Evolutionary conservation across 2,113 vertebrate species (phyloP).

Genomic region (Lates calcarifer): DNA sequence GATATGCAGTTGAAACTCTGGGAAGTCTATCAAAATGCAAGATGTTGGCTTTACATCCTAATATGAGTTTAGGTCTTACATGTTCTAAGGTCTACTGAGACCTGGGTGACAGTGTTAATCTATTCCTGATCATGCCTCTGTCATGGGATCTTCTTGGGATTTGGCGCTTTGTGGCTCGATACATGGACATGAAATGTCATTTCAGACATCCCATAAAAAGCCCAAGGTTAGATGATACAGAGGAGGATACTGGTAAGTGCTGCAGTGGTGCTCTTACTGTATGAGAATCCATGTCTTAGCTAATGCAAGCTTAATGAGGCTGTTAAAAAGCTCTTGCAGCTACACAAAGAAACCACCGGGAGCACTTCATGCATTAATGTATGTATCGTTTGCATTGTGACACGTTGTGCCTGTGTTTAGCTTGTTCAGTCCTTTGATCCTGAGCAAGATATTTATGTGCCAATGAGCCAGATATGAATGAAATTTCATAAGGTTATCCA

Average conservation of each 20-base stretch:
- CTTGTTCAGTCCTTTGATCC: background rate
- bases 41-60: conserved; percentile 55
- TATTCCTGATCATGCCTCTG: conserved; percentile 61
- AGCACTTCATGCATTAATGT: conserved; percentile 19
- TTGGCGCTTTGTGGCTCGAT: conserved; percentile 43
- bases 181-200: conserved; percentile 54
- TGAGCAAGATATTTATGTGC: background rate
- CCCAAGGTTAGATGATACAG: conserved; percentile 34
- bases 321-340: conserved; percentile 4
- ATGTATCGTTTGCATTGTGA: conserved; percentile 23
- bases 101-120: conserved; percentile 27
- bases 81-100: conserved; percentile 13
- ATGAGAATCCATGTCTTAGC: conserved; percentile 17
- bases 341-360: background rate
- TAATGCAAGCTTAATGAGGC: conserved; percentile 35
- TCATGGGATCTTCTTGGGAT: conserved; percentile 71
- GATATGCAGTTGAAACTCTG: background rate
- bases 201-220: conserved; percentile 26
- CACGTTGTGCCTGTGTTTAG: background rate
- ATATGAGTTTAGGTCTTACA: conserved; percentile 26
- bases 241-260: background rate
- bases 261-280: background rate
- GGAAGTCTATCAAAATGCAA: conserved; percentile 51
- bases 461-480: background rate
- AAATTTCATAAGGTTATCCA: background rate